These are phyloP conservation scores for Polietes domitor DNA, from an alignment of 2,888 invertebrate genomes.

Conservation along the genomic window DNA sequence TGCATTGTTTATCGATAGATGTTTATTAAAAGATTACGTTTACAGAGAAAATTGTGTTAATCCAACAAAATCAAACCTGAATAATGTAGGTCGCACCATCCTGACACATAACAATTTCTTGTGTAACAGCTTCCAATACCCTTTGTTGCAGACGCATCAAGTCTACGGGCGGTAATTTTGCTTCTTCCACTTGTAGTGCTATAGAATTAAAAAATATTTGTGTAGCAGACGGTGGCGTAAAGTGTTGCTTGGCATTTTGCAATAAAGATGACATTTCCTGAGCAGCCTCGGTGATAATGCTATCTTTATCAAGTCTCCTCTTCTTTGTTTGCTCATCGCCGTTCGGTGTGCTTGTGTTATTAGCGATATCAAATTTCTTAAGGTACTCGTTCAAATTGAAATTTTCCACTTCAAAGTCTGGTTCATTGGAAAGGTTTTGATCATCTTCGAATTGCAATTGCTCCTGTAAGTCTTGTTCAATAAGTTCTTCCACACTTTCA, in stretches of 20 bases:
- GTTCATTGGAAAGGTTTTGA: conserved; percentile 35
- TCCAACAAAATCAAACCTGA: no score
- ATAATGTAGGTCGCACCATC: conserved; percentile 1
- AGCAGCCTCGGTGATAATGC: conserved; percentile 56
- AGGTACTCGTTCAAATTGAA: conserved; percentile 62
- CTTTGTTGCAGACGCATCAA: conserved; percentile 62
- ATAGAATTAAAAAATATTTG: conserved; percentile 61
- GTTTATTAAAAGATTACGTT: no score
- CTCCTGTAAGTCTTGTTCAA: not conserved
- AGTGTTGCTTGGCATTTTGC: conserved; percentile 61
- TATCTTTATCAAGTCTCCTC: conserved; percentile 61
- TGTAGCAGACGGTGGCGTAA: conserved; percentile 59
- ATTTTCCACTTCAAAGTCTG: conserved; percentile 62
- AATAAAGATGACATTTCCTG: conserved; percentile 60
- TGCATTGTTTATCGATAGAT: no score
- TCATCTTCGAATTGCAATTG: not conserved
- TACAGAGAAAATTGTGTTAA: no score
- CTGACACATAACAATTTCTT: conserved; percentile 57
- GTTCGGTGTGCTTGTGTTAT: not conserved
- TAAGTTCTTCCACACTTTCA: not conserved
- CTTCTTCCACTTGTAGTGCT: conserved; percentile 59
- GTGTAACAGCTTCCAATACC: conserved; percentile 58
- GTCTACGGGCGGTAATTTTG: conserved; percentile 52
- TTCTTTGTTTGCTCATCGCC: not conserved
- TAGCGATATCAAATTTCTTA: conserved; percentile 50